Base-by-base conservation (phyloP, 2,888 invertebrate species). In the Petrolisthes cinctipes region DNA sequence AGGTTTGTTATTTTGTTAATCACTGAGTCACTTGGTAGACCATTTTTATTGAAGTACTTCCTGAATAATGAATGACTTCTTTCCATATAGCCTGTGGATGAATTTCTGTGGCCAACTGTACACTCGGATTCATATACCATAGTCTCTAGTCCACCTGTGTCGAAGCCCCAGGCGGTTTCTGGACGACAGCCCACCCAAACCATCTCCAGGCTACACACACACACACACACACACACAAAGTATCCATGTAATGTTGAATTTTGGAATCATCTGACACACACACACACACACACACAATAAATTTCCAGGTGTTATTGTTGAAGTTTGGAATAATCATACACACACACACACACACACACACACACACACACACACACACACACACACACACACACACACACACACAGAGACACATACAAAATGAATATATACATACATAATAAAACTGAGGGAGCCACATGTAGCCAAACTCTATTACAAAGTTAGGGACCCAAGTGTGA, bases 171-270 rank as follows among this genome's bases (percentile, higher is more conserved):
- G n/a, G n/a, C n/a, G n/a, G n/a, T n/a, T n/a, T n/a, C n/a, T n/a
- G n/a, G n/a, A n/a, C n/a, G n/a, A n/a, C n/a, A n/a, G n/a, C n/a
- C n/a, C n/a, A n/a, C n/a, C n/a, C n/a, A n/a, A n/a, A n/a, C n/a
- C n/a, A n/a, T n/a, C n/a, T n/a, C n/a, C n/a, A n/a, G n/a, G n/a
- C 11, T 1, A 66, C 66, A 66, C 66, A 66, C 66, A 66, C 66
- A 66, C 66, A 66, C 66, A 66, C 66, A 66, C 66, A 66, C 66
- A 66, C 66, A 66, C 66, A 66, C 66, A 66, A n/a, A n/a, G n/a
- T n/a, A n/a, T n/a, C n/a, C n/a, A n/a, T n/a, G n/a, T n/a, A n/a
- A n/a, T n/a, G n/a, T n/a, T n/a, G n/a, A n/a, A n/a, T n/a, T n/a
- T n/a, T n/a, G n/a, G n/a, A n/a, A n/a, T n/a, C n/a, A n/a, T n/a